Conservation (phyloP, 2,797 vertebrate species). For the Squalus acanthias region DNA sequence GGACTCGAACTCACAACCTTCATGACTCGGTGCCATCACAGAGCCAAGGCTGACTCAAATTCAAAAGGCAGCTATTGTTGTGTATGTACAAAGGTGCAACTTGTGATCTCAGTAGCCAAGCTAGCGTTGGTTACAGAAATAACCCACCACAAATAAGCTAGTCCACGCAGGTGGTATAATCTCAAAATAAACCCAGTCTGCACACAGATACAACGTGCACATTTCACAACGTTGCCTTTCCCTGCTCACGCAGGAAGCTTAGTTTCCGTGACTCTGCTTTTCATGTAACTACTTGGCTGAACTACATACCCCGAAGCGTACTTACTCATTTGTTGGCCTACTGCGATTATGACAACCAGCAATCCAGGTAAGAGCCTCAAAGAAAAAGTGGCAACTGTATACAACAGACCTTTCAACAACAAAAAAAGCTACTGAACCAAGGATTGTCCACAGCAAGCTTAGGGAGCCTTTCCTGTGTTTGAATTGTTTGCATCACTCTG, state of each 20-base stretch:
- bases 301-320: background rate
- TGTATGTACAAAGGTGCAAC: background rate
- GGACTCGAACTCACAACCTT: background rate
- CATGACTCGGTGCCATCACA: background rate
- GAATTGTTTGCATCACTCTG: background rate
- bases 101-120: background rate
- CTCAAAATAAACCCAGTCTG: background rate
- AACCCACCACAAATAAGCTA: background rate
- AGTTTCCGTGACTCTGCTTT: background rate
- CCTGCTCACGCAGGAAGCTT: background rate
- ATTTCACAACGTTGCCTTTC: background rate
- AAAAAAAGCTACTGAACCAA: background rate
- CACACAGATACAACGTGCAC: too few relatives aligned
- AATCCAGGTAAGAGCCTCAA: background rate
- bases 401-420: background rate
- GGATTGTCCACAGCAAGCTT: background rate
- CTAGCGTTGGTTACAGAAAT: background rate
- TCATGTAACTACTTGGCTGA: background rate
- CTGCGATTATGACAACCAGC: too few relatives aligned
- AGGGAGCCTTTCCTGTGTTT: background rate
- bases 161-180: background rate
- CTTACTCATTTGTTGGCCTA: background rate
- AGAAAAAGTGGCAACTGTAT: background rate
- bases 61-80: background rate
- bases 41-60: background rate